Percentiles rank a stretch among this genome's conserved stretches.
Evolutionary conservation across 2,797 vertebrate species (phyloP).

Genomic region (Xenopus petersii): DNA sequence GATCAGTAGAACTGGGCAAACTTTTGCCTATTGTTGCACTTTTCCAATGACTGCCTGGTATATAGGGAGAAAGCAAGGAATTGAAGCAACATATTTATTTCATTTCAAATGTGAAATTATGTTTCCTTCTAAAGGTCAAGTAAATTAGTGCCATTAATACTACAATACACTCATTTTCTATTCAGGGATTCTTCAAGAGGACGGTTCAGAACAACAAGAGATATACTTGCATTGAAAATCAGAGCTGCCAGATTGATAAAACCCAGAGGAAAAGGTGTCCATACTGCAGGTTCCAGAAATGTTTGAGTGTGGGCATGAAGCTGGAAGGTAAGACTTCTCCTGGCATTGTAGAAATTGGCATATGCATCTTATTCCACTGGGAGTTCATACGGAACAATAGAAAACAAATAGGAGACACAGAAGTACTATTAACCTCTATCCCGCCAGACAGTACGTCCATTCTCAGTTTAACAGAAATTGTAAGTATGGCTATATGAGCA

Average conservation of each 20-base stretch:
- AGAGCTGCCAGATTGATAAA: conserved; percentile 99
- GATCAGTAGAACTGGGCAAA: too few relatives aligned
- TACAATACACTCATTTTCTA: conserved; percentile 44
- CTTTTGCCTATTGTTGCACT: too few relatives aligned
- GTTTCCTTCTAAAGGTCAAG: too few relatives aligned
- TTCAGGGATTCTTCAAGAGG: conserved; percentile 97
- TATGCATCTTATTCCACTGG: too few relatives aligned
- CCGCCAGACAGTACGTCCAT: neutral
- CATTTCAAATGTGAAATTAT: too few relatives aligned
- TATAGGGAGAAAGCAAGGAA: too few relatives aligned
- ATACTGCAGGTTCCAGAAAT: conserved; percentile 98
- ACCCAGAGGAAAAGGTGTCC: conserved; percentile 97
- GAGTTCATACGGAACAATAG: too few relatives aligned
- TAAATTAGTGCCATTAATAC: neutral
- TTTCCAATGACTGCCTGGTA: too few relatives aligned
- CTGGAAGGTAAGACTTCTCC: conserved; percentile 83
- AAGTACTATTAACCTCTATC: neutral
- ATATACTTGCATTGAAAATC: conserved; percentile 99
- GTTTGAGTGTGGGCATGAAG: conserved; percentile 97
- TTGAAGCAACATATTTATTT: too few relatives aligned
- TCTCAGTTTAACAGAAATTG: neutral
- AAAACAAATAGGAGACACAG: too few relatives aligned
- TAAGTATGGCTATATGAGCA: neutral
- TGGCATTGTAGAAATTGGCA: too few relatives aligned
- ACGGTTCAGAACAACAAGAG: conserved; percentile 99